Evolutionary conservation across 2,113 vertebrate genomes (phyloP).

Genomic region (Nipponia nippon): DNA sequence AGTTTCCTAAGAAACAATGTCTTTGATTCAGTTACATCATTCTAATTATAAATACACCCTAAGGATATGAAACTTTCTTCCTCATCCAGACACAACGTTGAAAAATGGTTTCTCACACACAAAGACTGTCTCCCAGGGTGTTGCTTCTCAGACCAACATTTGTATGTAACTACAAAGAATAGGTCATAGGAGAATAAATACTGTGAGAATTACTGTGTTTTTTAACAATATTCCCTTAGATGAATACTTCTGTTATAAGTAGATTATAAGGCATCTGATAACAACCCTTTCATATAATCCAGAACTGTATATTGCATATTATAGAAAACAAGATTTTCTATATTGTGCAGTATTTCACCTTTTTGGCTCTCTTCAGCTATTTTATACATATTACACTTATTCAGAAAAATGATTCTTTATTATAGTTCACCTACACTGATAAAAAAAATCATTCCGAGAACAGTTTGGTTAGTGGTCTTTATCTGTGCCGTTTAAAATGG

Average conservation of each 20-base stretch:
- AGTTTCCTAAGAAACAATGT: slow-evolving; percentile 1
- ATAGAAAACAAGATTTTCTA: background rate
- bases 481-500: background rate
- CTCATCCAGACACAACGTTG: background rate
- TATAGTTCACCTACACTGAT: background rate
- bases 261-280: background rate
- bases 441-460: background rate
- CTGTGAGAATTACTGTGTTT: background rate
- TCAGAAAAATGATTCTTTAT: background rate
- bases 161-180: background rate
- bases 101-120: slow-evolving; percentile 11
- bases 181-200: background rate
- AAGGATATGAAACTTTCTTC: slow-evolving; percentile 24
- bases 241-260: background rate
- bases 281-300: background rate
- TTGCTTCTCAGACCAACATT: background rate
- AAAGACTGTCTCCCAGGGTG: background rate
- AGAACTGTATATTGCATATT: background rate
- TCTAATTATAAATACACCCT: slow-evolving; percentile 33
- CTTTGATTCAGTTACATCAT: slow-evolving; percentile 26
- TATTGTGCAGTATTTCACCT: background rate
- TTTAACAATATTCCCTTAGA: background rate
- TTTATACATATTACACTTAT: background rate
- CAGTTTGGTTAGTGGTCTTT: background rate
- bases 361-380: background rate